These are phyloP conservation scores for Geodia barretti DNA, from an alignment of 37 sponge, comb jelly and placozoan species.

Conservation along the genomic window DNA sequence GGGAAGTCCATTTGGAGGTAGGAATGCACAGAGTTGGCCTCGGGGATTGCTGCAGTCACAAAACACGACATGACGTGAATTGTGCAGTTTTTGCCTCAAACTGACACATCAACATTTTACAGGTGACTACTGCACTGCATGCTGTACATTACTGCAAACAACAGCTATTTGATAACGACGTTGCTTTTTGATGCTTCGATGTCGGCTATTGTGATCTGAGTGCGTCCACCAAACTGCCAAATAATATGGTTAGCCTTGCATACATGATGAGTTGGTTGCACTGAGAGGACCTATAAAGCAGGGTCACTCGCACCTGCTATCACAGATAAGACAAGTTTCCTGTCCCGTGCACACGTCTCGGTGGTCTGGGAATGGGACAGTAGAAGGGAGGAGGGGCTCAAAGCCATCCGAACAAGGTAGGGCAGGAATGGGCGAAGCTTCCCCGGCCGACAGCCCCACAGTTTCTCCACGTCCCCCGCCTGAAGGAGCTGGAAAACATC, in stretches of 20 bases:
- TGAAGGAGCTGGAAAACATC: conserved; percentile 46
- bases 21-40: too few species aligned
- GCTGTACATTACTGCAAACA: too few species aligned
- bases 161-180: too few species aligned
- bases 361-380: background rate
- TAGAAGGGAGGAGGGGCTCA: conserved; percentile 2
- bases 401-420: conserved; percentile 30
- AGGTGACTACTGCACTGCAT: too few species aligned
- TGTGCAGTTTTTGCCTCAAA: too few species aligned
- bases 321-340: background rate
- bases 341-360: background rate
- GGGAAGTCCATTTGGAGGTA: background rate
- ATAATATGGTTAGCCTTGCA: too few species aligned
- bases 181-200: background rate
- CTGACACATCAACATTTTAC: too few species aligned
- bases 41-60: too few species aligned
- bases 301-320: background rate
- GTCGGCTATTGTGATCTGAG: background rate
- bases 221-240: too few species aligned
- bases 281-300: background rate
- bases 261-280: background rate
- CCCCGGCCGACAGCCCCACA: conserved; percentile 7
- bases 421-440: conserved; percentile 74
- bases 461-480: conserved; percentile 32
- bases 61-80: too few species aligned